phyloP scores from a whole-genome alignment of 2,888 invertebrate genomes.

The Pardosa pseudoannulata region DNA sequence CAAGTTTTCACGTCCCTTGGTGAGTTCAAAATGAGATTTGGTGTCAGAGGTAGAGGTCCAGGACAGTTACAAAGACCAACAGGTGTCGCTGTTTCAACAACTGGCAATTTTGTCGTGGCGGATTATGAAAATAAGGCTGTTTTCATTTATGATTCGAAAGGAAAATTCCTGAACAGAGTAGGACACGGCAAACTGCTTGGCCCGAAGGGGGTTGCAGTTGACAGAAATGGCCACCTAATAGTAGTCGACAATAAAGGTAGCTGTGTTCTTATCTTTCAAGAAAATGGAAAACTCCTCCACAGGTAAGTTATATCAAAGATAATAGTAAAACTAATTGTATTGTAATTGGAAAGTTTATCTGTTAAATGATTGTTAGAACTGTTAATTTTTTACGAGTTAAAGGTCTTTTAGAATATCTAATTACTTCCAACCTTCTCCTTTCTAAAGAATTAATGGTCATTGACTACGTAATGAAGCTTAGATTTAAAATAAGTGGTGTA shows the following conservation, averaged over 20 bases:
- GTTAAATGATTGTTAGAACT: no score
- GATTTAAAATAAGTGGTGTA: no score
- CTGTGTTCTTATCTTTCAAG: conserved; percentile 79
- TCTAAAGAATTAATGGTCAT: no score
- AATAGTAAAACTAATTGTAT: no score
- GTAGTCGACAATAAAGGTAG: conserved; percentile 81
- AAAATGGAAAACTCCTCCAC: conserved; percentile 79
- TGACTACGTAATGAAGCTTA: no score
- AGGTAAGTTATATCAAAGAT: conserved; percentile 73
- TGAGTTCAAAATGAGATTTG: conserved; percentile 79
- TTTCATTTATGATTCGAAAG: conserved; percentile 79
- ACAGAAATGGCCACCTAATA: conserved; percentile 79
- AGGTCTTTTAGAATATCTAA: no score
- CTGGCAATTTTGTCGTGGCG: conserved; percentile 79
- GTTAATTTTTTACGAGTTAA: no score
- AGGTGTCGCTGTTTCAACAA: conserved; percentile 79
- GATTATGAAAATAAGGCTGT: conserved; percentile 81
- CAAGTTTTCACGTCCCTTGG: conserved; percentile 77
- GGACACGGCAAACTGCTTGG: conserved; percentile 80
- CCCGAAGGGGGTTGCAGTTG: conserved; percentile 80
- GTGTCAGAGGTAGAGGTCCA: conserved; percentile 79
- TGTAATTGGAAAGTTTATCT: no score
- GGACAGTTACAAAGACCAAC: conserved; percentile 80
- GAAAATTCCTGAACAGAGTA: conserved; percentile 79
- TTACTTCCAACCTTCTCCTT: no score